phyloP scores from a whole-genome alignment of 1,140 invertebrate species.

The Arctopsyche grandis region DNA sequence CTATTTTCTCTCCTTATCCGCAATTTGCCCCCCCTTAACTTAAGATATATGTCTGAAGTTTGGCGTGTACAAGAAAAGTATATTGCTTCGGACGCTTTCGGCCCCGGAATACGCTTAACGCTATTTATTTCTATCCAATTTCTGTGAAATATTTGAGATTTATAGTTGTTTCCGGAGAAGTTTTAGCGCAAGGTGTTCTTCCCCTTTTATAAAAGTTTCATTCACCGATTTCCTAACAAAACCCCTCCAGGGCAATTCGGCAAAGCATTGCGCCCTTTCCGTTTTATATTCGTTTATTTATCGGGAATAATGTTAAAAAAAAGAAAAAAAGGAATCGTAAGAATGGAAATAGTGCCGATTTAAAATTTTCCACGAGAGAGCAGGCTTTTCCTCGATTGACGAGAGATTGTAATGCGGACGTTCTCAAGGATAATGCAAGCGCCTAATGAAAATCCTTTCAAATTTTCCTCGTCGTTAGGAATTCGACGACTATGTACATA shows the following conservation, averaged over 20 bases:
- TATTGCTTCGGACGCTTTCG: neutral
- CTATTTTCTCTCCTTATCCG: no score
- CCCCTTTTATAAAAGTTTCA: constrained; percentile 2
- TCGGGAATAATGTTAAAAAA: no score
- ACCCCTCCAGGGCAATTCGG: neutral
- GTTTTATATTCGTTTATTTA: neutral
- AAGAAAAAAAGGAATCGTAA: no score
- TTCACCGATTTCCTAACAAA: neutral
- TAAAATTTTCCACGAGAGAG: no score
- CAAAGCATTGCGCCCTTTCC: neutral
- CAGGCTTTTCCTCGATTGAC: neutral
- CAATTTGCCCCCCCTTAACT: no score
- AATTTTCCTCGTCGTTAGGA: no score
- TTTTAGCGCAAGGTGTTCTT: neutral
- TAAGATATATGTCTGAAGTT: no score
- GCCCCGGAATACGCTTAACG: neutral
- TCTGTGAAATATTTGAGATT: constrained; percentile 15
- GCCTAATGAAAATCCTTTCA: neutral
- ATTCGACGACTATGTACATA: no score
- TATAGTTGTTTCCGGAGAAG: neutral
- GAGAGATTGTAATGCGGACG: neutral
- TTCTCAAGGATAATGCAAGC: neutral
- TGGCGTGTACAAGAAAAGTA: neutral
- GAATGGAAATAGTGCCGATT: no score
- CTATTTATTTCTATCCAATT: neutral